phyloP scores from a whole-genome alignment of 2,797 vertebrate species.

The Perodicticus potto region DNA sequence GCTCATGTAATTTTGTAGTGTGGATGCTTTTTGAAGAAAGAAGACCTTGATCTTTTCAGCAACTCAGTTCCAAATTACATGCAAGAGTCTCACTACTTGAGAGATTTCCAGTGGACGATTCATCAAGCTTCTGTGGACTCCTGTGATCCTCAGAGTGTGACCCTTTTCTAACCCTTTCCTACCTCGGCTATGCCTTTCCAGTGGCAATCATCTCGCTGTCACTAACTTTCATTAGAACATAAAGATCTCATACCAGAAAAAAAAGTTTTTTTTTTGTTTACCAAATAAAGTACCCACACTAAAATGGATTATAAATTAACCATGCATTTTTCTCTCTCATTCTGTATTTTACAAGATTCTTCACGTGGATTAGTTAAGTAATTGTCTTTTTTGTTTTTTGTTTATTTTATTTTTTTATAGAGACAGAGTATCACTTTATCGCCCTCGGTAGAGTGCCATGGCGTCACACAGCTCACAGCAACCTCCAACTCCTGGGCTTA shows the following conservation, averaged over 20 bases:
- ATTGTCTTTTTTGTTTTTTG: conserved; percentile 64
- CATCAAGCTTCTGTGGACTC: background rate
- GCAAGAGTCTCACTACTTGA: background rate
- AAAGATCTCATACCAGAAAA: background rate
- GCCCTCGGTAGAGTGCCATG: too few species aligned
- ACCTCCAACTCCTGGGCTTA: too few species aligned
- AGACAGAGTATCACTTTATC: too few species aligned
- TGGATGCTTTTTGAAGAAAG: background rate
- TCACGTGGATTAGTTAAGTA: conserved; percentile 48
- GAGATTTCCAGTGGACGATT: background rate
- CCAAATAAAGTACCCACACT: background rate
- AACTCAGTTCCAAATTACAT: background rate
- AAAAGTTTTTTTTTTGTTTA: background rate
- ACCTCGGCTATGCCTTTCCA: background rate
- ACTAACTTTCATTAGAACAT: background rate
- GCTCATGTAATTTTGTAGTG: background rate
- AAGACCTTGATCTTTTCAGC: background rate
- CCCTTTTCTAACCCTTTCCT: background rate
- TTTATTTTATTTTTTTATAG: too few species aligned
- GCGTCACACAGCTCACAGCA: too few species aligned
- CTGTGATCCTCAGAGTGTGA: background rate
- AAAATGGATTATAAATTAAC: background rate
- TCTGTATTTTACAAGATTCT: conserved; percentile 34
- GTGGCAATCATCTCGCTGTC: background rate
- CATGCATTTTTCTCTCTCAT: background rate